Conservation (phyloP, 2,797 vertebrate genomes). For the Lutjanus argentimaculatus region DNA sequence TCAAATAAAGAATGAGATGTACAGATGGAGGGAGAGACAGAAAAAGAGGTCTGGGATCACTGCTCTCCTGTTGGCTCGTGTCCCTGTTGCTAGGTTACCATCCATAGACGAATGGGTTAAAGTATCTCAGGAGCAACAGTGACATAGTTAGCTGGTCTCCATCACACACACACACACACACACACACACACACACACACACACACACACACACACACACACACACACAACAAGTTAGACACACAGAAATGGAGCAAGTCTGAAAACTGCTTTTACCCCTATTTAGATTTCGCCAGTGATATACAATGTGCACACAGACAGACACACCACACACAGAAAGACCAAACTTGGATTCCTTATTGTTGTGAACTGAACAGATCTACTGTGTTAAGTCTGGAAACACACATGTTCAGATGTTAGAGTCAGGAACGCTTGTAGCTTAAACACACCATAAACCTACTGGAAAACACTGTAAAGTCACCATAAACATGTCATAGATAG, state of each 20-base stretch:
- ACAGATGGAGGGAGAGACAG: constrained; percentile 48
- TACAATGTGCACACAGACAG: neutral
- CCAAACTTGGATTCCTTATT: constrained; percentile 1
- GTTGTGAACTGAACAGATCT: neutral
- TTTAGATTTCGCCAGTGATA: constrained; percentile 11
- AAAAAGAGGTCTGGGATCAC: constrained; percentile 72
- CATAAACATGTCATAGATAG: constrained; percentile 12
- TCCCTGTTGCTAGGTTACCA: constrained; percentile 83
- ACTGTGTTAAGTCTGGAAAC: constrained; percentile 3
- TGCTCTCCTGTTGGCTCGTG: constrained; percentile 64
- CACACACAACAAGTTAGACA: constrained; percentile 31
- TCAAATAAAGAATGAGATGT: constrained; percentile 42
- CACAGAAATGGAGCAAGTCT: constrained; percentile 51
- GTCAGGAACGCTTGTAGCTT: neutral
- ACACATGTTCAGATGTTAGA: neutral
- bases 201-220: too few relatives aligned
- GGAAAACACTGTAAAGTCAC: neutral
- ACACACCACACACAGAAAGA: neutral
- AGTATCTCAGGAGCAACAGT: constrained; percentile 78
- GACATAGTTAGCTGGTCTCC: constrained; percentile 80
- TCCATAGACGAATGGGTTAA: constrained; percentile 73
- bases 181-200: too few relatives aligned
- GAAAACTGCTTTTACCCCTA: constrained; percentile 12
- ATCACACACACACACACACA: constrained; percentile 56
- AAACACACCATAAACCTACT: constrained; percentile 8